Base-by-base conservation (phyloP, 1,140 invertebrate genomes). In the Drosophila trapezifrons region DNA sequence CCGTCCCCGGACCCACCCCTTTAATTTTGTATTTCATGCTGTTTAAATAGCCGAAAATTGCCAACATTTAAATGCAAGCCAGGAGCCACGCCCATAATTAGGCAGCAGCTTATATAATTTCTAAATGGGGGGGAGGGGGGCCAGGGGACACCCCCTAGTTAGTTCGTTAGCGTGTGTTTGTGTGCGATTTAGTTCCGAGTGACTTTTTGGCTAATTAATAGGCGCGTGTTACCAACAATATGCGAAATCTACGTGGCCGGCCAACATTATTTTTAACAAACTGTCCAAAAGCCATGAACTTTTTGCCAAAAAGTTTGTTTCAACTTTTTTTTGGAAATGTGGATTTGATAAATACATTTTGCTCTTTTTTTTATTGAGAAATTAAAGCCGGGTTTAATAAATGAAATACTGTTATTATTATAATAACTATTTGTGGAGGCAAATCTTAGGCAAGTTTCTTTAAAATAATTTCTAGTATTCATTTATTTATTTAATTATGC, bases 181-280 rank as follows among this genome's bases (percentile, higher is more conserved):
- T 51, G 45, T 40, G 43, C 52, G 46, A 69, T 46, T 45, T 71
- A 69, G 64, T 60, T 49, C 32, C 32, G 35, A 71, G 35, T 67
- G 71, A 56, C 75, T 77, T 77, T 77, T 60, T 69, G 72, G 63
- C 75, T 77, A 77, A 77, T 77, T 77, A 77, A 77, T 77, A 77
- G 75, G 75, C 75, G 74, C 75, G 64, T 77, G 73, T 76, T 64
- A 27, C 63, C 54, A 67, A 70, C 75, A 77, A 77, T 77, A 77
- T 77, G 74, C 56, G 74, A 67, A 59, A 66, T 40, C 49, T 70
- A 71, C 67, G 64, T 71, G 67, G 64, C 29, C 20, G 7, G 4
- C 15, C 29, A 38, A 38, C n/a, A 55, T 38, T 66, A 55, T 38
- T 66, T 56, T 47, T 57, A 56, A 38, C 63, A 46, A 69, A 69